Base-by-base conservation (phyloP, 2,888 invertebrate species). In the Scaeva pyrastri region DNA sequence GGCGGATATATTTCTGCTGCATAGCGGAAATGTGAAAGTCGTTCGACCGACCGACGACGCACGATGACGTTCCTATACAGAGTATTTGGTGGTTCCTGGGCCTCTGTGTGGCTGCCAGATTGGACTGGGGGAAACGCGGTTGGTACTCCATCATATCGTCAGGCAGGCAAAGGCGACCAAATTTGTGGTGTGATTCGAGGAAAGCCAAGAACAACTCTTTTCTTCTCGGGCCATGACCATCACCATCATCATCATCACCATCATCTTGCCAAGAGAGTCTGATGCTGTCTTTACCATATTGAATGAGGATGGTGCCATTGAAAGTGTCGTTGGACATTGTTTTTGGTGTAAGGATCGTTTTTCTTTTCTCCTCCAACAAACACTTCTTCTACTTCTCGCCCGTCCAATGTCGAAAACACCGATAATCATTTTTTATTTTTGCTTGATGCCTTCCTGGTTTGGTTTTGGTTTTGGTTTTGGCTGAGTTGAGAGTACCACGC, bases 301-400 rank as follows among this genome's bases (percentile, higher is more conserved):
- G 66, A 77, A 82, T 60, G 85, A 82, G 72, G 77, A 82, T 79
- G 85, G 79, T 80, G 79, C 88, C 88, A 88, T 85, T 82, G 85
- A 88, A 88, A 88, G 88, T 88, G 88, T 88, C 88, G 88, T 88
- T 83, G 78, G 71, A 88, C 88, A 88, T 88, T 85, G 88, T 88
- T 88, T 88, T 85, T 36, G 82, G 86, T 86, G 86, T 86, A 82
- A 86, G 82, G 74, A 82, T 86, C 86, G 86, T 86, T 86, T 86
- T 86, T 86, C 86, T 86, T 85, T 76, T 79, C 52, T 48, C 75
- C 43, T 79, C 81, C 71, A 48, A 16, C 64, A 64, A 74, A 74
- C 70, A 71, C 74, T 71, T 66, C 74, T 68, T 56, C 21, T 58
- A 23, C 48, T n/a, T 50, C 26, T 10, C 26, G 10, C 31, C 60